These are phyloP conservation scores for Caloenas nicobarica DNA, from an alignment of 2,113 vertebrate genomes.

Conservation along the genomic window DNA sequence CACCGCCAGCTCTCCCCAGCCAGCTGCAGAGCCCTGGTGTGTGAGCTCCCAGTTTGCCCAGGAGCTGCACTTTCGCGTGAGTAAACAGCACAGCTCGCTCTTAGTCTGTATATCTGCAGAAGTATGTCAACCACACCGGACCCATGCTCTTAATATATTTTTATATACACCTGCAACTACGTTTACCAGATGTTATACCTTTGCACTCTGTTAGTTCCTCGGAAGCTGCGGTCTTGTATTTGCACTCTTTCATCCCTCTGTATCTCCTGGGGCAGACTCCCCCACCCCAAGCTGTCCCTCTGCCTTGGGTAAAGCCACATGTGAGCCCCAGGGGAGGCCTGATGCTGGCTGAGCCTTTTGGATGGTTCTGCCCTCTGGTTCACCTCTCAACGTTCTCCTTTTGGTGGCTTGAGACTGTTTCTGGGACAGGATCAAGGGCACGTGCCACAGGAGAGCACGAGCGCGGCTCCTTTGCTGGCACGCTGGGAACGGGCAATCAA, in stretches of 20 bases:
- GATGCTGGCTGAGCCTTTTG: neutral
- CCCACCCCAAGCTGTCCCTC: neutral
- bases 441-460: neutral
- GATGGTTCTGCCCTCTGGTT: neutral
- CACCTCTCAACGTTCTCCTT: neutral
- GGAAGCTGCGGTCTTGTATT: neutral
- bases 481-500: neutral
- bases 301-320: neutral
- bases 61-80: neutral
- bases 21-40: neutral
- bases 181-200: neutral
- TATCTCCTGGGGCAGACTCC: neutral
- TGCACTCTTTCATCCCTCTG: neutral
- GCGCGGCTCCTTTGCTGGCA: neutral
- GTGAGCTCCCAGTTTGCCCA: neutral
- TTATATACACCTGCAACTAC: neutral
- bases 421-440: constrained; percentile 18
- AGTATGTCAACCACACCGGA: neutral
- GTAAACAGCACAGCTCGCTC: neutral
- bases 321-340: neutral
- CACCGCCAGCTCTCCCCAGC: fast-evolving
- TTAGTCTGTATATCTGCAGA: neutral
- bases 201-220: neutral
- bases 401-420: neutral
- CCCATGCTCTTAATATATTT: neutral